A percentile compares a stretch with the other conserved stretches of the same genome.
Conservation (phyloP, 2,888 invertebrate species). For the Hypomecis punctinalis region DNA sequence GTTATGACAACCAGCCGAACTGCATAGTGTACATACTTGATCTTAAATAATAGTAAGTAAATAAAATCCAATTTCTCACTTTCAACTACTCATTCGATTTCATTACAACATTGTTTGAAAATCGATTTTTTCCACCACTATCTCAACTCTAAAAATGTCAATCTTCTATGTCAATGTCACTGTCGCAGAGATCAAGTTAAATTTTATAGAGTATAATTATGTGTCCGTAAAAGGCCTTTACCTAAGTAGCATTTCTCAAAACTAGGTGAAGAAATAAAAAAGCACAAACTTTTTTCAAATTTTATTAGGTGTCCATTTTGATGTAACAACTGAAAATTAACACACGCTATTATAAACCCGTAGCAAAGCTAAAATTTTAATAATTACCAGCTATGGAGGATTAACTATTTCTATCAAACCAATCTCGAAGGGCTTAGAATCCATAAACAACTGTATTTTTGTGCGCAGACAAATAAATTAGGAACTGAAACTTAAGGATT, state of each 20-base stretch:
- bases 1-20: too few species aligned
- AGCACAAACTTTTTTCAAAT: constrained; percentile 59
- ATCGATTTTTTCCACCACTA: too few species aligned
- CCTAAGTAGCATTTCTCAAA: neutral
- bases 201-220: too few species aligned
- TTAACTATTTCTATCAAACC: constrained; percentile 49
- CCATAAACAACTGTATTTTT: constrained; percentile 47
- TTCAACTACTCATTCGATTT: too few species aligned
- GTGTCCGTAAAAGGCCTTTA: too few species aligned
- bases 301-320: constrained; percentile 81
- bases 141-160: too few species aligned
- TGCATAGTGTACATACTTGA: too few species aligned
- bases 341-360: constrained; percentile 77
- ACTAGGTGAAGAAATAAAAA: constrained; percentile 42
- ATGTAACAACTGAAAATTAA: constrained; percentile 77
- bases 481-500: constrained; percentile 37
- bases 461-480: constrained; percentile 56
- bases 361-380: constrained; percentile 79
- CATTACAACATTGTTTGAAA: too few species aligned
- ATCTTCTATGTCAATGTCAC: too few species aligned
- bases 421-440: constrained; percentile 52
- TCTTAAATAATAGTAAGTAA: too few species aligned
- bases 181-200: too few species aligned
- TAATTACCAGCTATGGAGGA: constrained; percentile 65
- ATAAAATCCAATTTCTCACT: too few species aligned